Percentiles rank a stretch among this genome's conserved stretches.
These are phyloP conservation scores for Busseola fusca DNA, from an alignment of 2,888 invertebrate genomes.

Conservation along the genomic window DNA sequence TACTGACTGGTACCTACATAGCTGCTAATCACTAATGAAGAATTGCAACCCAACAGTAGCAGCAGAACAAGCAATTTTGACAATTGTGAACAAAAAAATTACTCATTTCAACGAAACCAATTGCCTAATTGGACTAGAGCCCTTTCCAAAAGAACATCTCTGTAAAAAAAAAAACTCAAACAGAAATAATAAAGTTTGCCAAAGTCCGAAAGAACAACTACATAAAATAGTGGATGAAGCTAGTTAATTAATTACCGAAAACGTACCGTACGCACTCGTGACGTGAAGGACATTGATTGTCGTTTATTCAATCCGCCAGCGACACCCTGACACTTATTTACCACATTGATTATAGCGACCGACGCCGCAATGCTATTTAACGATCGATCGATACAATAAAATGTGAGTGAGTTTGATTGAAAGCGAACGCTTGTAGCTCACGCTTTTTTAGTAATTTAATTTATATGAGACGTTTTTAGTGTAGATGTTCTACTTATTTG, in stretches of 20 bases:
- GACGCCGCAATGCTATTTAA: conserved; percentile 39
- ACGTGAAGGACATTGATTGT: conserved; percentile 35
- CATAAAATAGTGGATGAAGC: conserved; percentile 7
- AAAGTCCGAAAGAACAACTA: not conserved
- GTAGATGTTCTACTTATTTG: not conserved
- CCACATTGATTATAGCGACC: conserved; percentile 46
- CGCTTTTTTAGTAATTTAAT: conserved; percentile 34
- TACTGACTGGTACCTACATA: no score
- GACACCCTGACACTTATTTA: conserved; percentile 45
- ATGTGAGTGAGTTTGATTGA: conserved; percentile 38
- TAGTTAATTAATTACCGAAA: conserved; percentile 29
- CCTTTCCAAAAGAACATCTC: not conserved
- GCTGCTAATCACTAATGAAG: no score
- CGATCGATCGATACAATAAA: conserved; percentile 46
- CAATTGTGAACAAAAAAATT: not conserved
- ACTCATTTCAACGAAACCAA: not conserved
- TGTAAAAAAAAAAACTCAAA: conserved; percentile 1
- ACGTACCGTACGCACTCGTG: conserved; percentile 13
- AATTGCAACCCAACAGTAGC: not conserved
- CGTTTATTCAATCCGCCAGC: conserved; percentile 46
- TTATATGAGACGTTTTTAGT: not conserved
- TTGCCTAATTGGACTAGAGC: not conserved
- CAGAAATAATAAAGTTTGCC: not conserved
- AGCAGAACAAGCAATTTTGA: not conserved
- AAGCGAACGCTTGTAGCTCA: conserved; percentile 27